Base-by-base conservation (phyloP, 2,113 vertebrate species). In the Burhinus bistriatus region DNA sequence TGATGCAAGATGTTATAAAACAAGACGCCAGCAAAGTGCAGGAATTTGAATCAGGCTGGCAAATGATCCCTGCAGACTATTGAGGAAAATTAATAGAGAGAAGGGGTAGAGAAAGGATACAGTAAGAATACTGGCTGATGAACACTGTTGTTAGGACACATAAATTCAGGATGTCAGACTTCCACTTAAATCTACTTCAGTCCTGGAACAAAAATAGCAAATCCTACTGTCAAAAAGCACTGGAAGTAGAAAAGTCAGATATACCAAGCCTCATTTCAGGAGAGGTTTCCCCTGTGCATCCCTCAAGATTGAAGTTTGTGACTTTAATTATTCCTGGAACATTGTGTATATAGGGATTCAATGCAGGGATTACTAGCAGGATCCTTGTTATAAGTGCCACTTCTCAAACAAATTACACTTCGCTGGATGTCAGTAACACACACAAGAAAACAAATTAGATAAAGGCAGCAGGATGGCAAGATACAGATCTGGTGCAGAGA, bases 1-100 rank as follows among this genome's bases (percentile, higher is more conserved):
- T 58, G 91, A 95, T 95, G 95, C 91, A 95, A 96, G 81, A 94
- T 87, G 84, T 89, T 94, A 95, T 94, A 96, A 96, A 96, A 95
- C 84, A 95, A 91, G 82, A 90, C 2, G 62, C 91, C 84, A 95
- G 84, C 62, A 80, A 97, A 91, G 81, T 70, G 51, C 75, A 96
- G 88, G 94, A 95, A 97, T 95, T 91, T 93, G 89, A 95, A 96
- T 94, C 95, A 96, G 85, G 58, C 71, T 95, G 78, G 91, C 95
- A 95, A 97, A 94, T 91, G 89, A 97, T 90, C 95, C 82, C 91
- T 95, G 75, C 78, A 96, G 94, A 94, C 95, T 95, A 87, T 1
- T 83, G 87, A 95, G 89, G 94, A 97, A 95, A 95, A 94, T 92
- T 93, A 96, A 94, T 83, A 91, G 95, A 95, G 70, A 95, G 87